A percentile compares a stretch with the other conserved stretches of the same genome.
Conservation (phyloP, 2,113 vertebrate genomes). For the Gambusia holbrooki region DNA sequence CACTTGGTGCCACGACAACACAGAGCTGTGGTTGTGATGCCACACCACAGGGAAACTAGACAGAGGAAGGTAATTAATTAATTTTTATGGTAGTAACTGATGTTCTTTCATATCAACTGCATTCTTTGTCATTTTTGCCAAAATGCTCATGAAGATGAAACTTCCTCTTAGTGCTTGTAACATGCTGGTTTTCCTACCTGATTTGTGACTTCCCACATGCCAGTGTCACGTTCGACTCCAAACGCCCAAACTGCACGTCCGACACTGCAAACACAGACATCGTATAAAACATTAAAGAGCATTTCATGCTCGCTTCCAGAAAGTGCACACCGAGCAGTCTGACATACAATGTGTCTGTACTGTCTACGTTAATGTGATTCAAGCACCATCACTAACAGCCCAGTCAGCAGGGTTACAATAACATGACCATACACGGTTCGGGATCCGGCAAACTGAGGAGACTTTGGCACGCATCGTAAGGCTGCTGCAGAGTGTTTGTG, state of each 20-base stretch:
- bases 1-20: constrained; percentile 60
- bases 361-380: constrained; percentile 48
- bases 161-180: neutral
- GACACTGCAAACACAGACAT: constrained; percentile 65
- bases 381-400: constrained; percentile 39
- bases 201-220: constrained; percentile 60
- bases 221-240: constrained; percentile 72
- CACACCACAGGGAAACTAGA: constrained; percentile 74
- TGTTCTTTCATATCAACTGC: neutral
- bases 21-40: constrained; percentile 70
- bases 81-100: neutral
- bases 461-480: constrained; percentile 44
- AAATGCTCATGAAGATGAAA: neutral
- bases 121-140: neutral
- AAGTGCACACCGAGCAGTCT: constrained; percentile 19
- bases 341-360: constrained; percentile 25
- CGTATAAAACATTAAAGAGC: constrained; percentile 37
- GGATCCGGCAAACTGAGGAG: constrained; percentile 20
- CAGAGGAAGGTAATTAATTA: constrained; percentile 35
- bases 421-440: constrained; percentile 69
- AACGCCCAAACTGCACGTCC: constrained; percentile 57
- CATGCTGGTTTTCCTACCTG: constrained; percentile 50
- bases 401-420: constrained; percentile 48
- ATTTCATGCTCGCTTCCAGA: constrained; percentile 1
- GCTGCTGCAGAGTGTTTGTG: constrained; percentile 21